Conservation (phyloP, 2,113 vertebrate species). For the Gymnobelideus leadbeateri region DNA sequence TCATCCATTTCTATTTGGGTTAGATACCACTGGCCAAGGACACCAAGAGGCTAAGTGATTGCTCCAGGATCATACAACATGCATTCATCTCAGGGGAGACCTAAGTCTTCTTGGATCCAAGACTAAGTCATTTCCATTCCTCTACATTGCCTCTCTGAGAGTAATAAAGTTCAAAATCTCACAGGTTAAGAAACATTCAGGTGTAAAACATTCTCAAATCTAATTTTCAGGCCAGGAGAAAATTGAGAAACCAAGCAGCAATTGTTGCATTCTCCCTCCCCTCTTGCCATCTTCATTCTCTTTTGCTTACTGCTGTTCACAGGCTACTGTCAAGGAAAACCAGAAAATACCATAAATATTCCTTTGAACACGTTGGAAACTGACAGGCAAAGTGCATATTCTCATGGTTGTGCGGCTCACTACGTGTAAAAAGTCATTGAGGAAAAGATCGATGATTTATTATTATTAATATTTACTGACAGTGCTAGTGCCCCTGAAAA, state of each 20-base stretch:
- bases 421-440: not conserved
- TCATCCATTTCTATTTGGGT: not conserved
- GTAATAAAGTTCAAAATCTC: not conserved
- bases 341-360: not conserved
- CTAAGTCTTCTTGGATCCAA: not conserved
- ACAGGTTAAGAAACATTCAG: not conserved
- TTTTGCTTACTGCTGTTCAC: not conserved
- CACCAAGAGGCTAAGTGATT: not conserved
- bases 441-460: not conserved
- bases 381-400: not conserved
- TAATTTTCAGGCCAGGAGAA: not conserved
- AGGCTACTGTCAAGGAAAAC: not conserved
- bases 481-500: not conserved
- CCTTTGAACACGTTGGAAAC: not conserved
- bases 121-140: not conserved
- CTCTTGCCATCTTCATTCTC: not conserved
- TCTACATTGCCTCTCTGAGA: not conserved
- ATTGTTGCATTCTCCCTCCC: not conserved
- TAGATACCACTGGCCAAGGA: not conserved
- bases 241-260: not conserved
- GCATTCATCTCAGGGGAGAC: not conserved
- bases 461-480: not conserved
- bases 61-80: not conserved
- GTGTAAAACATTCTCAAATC: not conserved
- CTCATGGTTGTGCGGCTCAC: not conserved